phyloP scores from a whole-genome alignment of 2,888 invertebrate species.

The Phaedon cochleariae region DNA sequence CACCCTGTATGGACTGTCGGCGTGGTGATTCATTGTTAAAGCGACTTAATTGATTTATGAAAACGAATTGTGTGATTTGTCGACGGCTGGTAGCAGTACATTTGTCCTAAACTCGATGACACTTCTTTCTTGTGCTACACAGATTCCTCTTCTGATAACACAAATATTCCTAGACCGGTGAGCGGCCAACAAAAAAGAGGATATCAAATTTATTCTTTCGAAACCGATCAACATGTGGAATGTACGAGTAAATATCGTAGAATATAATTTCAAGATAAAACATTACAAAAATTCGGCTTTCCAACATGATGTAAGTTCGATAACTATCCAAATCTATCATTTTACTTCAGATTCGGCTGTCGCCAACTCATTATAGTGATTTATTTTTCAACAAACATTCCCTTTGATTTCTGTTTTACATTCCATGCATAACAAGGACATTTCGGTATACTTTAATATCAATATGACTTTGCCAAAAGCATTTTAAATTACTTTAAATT shows the following conservation, averaged over 20 bases:
- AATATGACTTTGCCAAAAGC: too few relatives aligned
- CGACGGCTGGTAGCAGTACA: slow-evolving; percentile 52
- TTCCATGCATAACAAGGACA: too few relatives aligned
- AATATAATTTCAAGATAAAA: slow-evolving; percentile 4
- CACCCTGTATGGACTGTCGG: slow-evolving; percentile 27
- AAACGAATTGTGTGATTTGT: slow-evolving; percentile 61
- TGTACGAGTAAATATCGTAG: slow-evolving; percentile 28
- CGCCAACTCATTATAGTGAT: neutral
- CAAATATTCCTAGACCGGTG: slow-evolving; percentile 37
- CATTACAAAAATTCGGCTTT: slow-evolving; percentile 17
- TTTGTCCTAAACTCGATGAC: slow-evolving; percentile 44
- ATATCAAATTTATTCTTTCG: slow-evolving; percentile 39
- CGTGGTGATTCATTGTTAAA: slow-evolving; percentile 30
- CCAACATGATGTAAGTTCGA: slow-evolving; percentile 15
- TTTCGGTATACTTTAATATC: too few relatives aligned
- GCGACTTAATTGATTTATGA: slow-evolving; percentile 59
- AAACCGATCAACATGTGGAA: slow-evolving; percentile 36
- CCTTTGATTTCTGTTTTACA: too few relatives aligned
- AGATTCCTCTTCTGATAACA: slow-evolving; percentile 40
- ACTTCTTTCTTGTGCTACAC: slow-evolving; percentile 43
- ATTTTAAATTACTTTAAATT: too few relatives aligned
- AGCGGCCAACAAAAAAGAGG: slow-evolving; percentile 33
- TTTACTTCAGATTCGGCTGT: neutral
- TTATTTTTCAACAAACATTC: neutral
- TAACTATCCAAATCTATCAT: slow-evolving; percentile 3